phyloP scores from a whole-genome alignment of 2,888 invertebrate genomes.

The Epinotia bilunana region DNA sequence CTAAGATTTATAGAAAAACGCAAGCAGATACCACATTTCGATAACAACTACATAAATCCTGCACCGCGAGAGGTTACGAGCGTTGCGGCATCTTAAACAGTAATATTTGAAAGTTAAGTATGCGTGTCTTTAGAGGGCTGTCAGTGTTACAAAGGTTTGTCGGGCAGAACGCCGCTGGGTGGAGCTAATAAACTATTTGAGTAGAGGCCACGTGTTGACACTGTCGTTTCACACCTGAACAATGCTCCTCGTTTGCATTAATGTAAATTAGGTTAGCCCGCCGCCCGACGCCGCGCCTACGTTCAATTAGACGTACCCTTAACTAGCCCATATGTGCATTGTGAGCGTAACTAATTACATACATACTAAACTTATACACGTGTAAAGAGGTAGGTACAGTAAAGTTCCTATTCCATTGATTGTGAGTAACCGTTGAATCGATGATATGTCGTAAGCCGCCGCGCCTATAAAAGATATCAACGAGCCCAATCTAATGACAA shows the following conservation, averaged over 20 bases:
- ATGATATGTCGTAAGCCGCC: slow-evolving; percentile 18
- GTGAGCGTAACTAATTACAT: slow-evolving; percentile 70
- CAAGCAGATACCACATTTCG: slow-evolving; percentile 24
- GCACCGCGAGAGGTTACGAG: slow-evolving; percentile 39
- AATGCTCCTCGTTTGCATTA: slow-evolving; percentile 84
- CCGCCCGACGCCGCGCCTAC: slow-evolving; percentile 71
- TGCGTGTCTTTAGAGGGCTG: slow-evolving; percentile 77
- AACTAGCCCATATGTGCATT: slow-evolving; percentile 78
- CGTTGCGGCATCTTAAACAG: slow-evolving; percentile 69
- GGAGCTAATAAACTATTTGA: slow-evolving; percentile 84
- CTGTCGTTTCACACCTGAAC: slow-evolving; percentile 84
- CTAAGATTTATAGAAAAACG: slow-evolving; percentile 37
- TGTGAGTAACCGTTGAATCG: slow-evolving; percentile 19
- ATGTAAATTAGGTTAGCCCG: slow-evolving; percentile 83
- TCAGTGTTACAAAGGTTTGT: slow-evolving; percentile 78
- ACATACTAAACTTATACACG: slow-evolving; percentile 64
- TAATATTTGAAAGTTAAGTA: slow-evolving; percentile 77
- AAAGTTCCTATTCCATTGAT: slow-evolving; percentile 57
- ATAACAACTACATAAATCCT: slow-evolving; percentile 49
- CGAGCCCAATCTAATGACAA: slow-evolving; percentile 32
- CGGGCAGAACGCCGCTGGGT: slow-evolving; percentile 80
- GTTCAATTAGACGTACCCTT: slow-evolving; percentile 81
- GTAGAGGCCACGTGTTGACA: slow-evolving; percentile 82
- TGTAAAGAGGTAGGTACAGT: slow-evolving; percentile 62
- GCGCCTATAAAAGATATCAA: slow-evolving; percentile 41